Base-by-base conservation (phyloP, 2,797 vertebrate species). In the Picus viridis region DNA sequence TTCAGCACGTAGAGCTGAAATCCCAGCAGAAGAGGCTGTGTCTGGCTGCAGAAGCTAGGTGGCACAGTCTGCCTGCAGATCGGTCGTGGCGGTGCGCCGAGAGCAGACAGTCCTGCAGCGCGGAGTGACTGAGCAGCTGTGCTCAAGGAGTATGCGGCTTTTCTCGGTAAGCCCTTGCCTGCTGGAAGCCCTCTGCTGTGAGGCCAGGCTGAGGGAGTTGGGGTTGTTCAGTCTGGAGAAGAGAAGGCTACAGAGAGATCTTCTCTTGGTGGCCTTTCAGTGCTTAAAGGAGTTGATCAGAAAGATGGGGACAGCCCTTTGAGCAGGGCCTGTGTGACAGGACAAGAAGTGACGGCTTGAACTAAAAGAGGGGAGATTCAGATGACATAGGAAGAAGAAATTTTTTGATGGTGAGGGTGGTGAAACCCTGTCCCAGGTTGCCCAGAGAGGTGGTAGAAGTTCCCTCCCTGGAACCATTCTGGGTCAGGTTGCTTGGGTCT, bases 1-100 rank as follows among this genome's bases (percentile, higher is more conserved):
- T 77, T 22, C 39, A 23, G 24, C 2, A 14, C 3, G 49, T 11
- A 5, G 9, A 53, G 30, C n/a, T 22, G 54, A 59, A 9, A 30
- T 9, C 16, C 9, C 62, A 3, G 64, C 0, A 2, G 4, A 22
- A 58, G 67, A 6, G 20, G 12, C 36, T 4, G 0, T 34, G 56
- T 9, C 47, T 16, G 36, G 14, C 13, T 30, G 36, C 9, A 7
- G 94, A 92, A 93, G 97, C 96, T 93, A 97, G 98, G 65, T 96
- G 98, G 97, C 97, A 97, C 95, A 81, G 36, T 83, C 87, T 19
- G 68, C 95, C 94, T 39, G 74, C 32, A 3, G 19, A 68, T 93
- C 45, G 12, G 10, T 6, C 0, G 16, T 2, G 12, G 5, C 4
- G 16, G 23, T 15, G 41, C 18, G 10, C 45, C 3, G 39, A 36